Conservation (phyloP, 2,113 vertebrate species). For the Indicator indicator region DNA sequence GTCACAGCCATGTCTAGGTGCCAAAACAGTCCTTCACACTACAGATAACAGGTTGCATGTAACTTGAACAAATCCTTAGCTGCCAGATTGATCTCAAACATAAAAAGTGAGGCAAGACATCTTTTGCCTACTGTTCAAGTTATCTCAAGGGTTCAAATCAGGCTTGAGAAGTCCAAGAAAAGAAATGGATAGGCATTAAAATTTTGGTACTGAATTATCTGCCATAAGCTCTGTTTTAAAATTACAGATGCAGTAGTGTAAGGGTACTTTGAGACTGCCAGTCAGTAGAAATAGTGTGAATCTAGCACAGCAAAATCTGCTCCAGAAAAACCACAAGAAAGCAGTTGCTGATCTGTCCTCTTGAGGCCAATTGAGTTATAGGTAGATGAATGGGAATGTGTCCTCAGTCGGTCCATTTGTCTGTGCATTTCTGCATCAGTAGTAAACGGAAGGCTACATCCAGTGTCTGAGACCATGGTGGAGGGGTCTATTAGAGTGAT, state of each 20-base stretch:
- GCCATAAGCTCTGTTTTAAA: background rate
- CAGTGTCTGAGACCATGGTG: background rate
- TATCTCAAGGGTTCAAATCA: background rate
- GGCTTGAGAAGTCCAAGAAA: background rate
- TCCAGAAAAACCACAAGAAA: background rate
- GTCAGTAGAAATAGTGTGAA: background rate
- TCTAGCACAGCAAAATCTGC: background rate
- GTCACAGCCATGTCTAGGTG: background rate
- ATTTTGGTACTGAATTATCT: background rate
- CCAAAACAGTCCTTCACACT: background rate
- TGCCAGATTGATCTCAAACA: background rate
- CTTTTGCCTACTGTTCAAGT: background rate
- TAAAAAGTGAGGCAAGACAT: background rate
- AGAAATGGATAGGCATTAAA: background rate
- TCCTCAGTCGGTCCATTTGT: background rate
- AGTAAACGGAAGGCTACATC: background rate
- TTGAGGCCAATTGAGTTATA: background rate
- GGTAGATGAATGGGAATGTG: background rate
- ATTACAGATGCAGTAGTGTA: background rate
- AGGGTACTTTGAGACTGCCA: background rate
- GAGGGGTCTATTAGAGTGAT: fast-evolving
- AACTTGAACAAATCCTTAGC: background rate
- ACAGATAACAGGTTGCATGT: background rate
- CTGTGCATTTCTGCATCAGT: background rate
- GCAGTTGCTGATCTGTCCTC: background rate